phyloP scores from a whole-genome alignment of 1,140 invertebrate species.

The Lepeophtheirus salmonis region DNA sequence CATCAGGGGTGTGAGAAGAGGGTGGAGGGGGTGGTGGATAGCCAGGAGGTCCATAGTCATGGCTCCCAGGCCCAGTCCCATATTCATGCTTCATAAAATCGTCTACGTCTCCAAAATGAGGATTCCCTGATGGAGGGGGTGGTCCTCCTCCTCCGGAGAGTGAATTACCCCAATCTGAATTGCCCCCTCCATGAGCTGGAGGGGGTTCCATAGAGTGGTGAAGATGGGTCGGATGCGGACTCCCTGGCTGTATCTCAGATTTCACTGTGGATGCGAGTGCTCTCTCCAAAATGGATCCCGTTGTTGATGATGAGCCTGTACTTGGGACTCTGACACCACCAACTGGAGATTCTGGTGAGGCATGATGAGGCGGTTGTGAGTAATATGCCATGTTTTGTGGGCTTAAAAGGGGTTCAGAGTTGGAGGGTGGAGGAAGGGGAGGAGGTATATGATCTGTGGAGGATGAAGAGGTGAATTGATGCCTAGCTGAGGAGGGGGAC shows the following conservation, averaged over 20 bases:
- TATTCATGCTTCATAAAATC: background rate
- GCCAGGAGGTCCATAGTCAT: background rate
- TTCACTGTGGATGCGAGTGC: slow-evolving; percentile 12
- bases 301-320: slow-evolving; percentile 2
- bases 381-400: background rate
- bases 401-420: background rate
- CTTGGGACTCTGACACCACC: background rate
- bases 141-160: background rate
- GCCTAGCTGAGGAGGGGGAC: background rate
- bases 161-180: background rate
- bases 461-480: background rate
- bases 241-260: background rate
- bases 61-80: background rate
- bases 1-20: background rate
- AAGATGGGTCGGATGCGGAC: background rate
- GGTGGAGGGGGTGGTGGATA: background rate
- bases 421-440: slow-evolving; percentile 1
- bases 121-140: background rate
- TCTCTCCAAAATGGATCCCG: slow-evolving; percentile 15
- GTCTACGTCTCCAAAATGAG: background rate
- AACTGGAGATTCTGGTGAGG: background rate
- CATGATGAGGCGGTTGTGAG: background rate
- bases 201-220: background rate
- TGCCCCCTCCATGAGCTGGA: background rate
- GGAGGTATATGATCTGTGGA: background rate